Evolutionary conservation across 1,140 invertebrate species (phyloP).

Genomic region (Ceratina japonica): DNA sequence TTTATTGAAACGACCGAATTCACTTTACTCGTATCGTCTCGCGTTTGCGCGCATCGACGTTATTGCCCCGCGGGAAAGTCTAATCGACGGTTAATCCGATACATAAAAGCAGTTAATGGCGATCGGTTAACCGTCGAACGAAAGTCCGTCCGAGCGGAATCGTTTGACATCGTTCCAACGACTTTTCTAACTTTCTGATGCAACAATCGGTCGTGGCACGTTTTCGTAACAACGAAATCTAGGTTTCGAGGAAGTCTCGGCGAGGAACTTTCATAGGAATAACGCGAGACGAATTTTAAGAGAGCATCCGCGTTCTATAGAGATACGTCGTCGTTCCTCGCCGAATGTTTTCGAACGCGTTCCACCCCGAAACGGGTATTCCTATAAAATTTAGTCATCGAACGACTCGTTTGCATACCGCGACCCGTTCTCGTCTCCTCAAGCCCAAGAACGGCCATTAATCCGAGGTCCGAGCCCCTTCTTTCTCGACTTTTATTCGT

Average conservation of each 20-base stretch:
- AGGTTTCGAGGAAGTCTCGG: constrained; percentile 10
- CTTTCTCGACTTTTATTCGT: background rate
- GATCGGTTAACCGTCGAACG: background rate
- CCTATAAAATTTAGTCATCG: constrained; percentile 18
- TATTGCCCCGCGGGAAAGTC: too few relatives aligned
- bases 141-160: background rate
- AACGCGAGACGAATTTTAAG: constrained; percentile 20
- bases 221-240: constrained; percentile 32
- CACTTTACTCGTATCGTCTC: too few relatives aligned
- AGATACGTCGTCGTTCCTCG: background rate
- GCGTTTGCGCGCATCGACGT: background rate
- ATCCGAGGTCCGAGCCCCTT: background rate
- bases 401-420: constrained; percentile 11
- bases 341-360: too few relatives aligned
- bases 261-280: constrained; percentile 13
- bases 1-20: too few relatives aligned
- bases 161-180: constrained; percentile 18
- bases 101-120: background rate
- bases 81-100: too few relatives aligned
- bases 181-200: constrained; percentile 33
- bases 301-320: background rate
- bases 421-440: background rate
- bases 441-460: background rate
- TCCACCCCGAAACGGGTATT: background rate
- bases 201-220: constrained; percentile 20